Conservation (phyloP, 2,797 vertebrate species). For the Gorsachius magnificus region DNA sequence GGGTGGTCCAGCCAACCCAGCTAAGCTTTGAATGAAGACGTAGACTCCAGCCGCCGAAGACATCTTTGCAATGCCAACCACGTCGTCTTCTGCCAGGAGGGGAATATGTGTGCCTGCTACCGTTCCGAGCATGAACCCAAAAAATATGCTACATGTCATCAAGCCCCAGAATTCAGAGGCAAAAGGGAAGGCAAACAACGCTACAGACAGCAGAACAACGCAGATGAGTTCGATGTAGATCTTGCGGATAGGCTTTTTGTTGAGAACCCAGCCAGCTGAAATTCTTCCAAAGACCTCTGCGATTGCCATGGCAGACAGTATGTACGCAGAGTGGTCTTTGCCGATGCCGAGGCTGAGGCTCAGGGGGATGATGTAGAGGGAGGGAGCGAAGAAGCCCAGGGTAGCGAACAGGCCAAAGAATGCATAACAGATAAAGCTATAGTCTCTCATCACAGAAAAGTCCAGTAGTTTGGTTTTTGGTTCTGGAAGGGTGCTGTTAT, state of each 20-base stretch:
- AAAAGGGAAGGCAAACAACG: constrained; percentile 88
- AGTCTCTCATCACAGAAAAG: constrained; percentile 88
- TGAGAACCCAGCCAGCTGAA: constrained; percentile 85
- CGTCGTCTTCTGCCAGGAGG: constrained; percentile 92
- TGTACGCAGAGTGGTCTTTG: constrained; percentile 82
- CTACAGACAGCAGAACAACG: constrained; percentile 76
- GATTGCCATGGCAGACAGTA: constrained; percentile 90
- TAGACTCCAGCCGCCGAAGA: constrained; percentile 93
- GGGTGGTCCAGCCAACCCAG: constrained; percentile 93
- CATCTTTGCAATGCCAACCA: constrained; percentile 93
- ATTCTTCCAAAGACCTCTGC: constrained; percentile 89
- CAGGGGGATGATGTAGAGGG: constrained; percentile 91
- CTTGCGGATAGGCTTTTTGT: constrained; percentile 80
- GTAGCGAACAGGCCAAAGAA: constrained; percentile 95
- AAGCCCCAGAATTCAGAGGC: constrained; percentile 88
- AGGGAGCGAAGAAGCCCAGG: constrained; percentile 93
- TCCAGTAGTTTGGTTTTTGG: constrained; percentile 79
- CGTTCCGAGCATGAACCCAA: constrained; percentile 91
- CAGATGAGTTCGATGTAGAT: constrained; percentile 89
- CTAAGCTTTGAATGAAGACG: constrained; percentile 92
- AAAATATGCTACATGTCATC: constrained; percentile 86
- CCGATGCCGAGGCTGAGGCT: constrained; percentile 85
- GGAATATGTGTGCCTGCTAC: constrained; percentile 91
- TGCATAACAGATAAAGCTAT: constrained; percentile 90
- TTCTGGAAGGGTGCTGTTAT: background rate